A percentile compares a stretch with the other conserved stretches of the same genome.
phyloP scores from a whole-genome alignment of 2,888 invertebrate species.

The Morpho deidamia region DNA sequence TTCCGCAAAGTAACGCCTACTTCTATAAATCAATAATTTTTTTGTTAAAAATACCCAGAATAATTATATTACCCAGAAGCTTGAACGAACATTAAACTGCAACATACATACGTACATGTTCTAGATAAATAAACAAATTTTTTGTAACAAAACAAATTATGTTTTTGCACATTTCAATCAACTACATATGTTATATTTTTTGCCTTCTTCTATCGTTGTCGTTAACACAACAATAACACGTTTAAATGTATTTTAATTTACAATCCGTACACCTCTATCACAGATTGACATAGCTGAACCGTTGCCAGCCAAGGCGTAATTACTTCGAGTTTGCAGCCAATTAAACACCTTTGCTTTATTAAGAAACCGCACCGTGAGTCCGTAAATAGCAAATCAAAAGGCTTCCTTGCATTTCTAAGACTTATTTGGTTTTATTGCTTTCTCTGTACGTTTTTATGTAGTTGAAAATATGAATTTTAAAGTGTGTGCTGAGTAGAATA shows the following conservation, averaged over 20 bases:
- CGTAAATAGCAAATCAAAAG: conserved; percentile 49
- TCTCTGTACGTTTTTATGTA: conserved; percentile 10
- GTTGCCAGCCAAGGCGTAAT: conserved; percentile 67
- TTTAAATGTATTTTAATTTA: conserved; percentile 7
- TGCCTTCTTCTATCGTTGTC: neutral
- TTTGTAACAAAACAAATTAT: no score
- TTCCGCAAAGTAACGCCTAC: no score
- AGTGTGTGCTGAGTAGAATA: no score
- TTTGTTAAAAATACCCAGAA: no score
- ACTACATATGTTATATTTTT: neutral
- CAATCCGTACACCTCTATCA: conserved; percentile 38
- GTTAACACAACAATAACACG: neutral
- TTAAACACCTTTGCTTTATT: conserved; percentile 79
- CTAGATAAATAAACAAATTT: no score
- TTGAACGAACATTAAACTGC: no score
- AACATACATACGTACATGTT: no score
- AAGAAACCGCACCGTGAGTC: conserved; percentile 61
- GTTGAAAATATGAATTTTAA: no score
- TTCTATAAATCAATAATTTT: no score
- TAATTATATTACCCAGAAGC: no score
- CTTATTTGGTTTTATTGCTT: conserved; percentile 20
- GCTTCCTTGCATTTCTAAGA: conserved; percentile 38
- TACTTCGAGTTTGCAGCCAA: conserved; percentile 78
- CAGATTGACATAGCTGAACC: conserved; percentile 68
- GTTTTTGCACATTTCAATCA: no score